Conservation (phyloP, 1,140 invertebrate species). For the Lineus longissimus region DNA sequence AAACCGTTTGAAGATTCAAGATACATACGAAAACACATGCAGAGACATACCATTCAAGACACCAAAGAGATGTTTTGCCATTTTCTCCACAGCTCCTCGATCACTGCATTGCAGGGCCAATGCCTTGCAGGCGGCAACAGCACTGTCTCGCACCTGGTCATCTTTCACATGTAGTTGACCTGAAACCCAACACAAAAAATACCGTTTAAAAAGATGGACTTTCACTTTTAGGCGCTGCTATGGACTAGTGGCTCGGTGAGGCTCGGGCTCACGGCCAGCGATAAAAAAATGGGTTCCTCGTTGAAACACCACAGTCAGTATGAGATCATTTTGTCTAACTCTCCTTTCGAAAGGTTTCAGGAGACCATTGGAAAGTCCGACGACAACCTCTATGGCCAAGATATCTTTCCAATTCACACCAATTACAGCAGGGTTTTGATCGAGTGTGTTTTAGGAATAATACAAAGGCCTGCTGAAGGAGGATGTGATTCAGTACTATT, state of each 20-base stretch:
- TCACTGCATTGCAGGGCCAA: constrained; percentile 73
- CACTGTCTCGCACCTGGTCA: constrained; percentile 68
- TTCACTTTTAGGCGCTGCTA: neutral
- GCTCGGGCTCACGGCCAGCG: neutral
- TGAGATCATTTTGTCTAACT: too few relatives aligned
- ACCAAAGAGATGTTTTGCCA: constrained; percentile 73
- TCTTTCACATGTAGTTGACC: constrained; percentile 65
- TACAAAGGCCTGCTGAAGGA: too few relatives aligned
- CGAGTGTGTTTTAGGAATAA: too few relatives aligned
- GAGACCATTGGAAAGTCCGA: too few relatives aligned
- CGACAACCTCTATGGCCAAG: too few relatives aligned
- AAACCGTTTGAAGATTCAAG: too few relatives aligned
- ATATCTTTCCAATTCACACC: too few relatives aligned
- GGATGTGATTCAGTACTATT: neutral
- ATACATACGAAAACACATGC: too few relatives aligned
- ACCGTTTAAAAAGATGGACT: neutral
- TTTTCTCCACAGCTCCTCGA: constrained; percentile 62
- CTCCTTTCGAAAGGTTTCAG: too few relatives aligned
- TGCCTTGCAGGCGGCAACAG: constrained; percentile 65
- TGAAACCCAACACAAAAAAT: constrained; percentile 29
- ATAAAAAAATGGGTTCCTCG: too few relatives aligned
- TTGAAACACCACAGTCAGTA: too few relatives aligned
- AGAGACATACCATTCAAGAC: constrained; percentile 72
- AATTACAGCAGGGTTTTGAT: too few relatives aligned
- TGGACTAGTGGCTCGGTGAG: neutral